phyloP scores from a whole-genome alignment of 2,797 vertebrate genomes.

The Cirrhinus molitorella region DNA sequence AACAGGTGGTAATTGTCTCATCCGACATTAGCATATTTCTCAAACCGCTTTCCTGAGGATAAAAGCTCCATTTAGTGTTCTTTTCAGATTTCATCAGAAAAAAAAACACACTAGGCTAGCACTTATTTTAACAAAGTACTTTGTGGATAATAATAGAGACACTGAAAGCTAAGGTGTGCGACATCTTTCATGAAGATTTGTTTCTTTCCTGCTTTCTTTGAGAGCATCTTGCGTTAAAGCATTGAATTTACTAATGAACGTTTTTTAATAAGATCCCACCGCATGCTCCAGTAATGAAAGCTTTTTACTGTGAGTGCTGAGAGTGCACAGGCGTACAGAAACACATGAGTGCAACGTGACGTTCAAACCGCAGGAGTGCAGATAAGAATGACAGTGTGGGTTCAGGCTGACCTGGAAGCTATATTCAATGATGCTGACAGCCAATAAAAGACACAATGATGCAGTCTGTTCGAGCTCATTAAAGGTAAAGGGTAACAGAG shows the following conservation, averaged over 20 bases:
- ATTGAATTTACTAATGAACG: conserved; percentile 14
- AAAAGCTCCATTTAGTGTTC: conserved; percentile 21
- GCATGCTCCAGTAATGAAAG: conserved; percentile 20
- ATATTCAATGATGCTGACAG: conserved; percentile 13
- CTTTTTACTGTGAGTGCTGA: conserved; percentile 16
- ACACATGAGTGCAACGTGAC: conserved; percentile 30
- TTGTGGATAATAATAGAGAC: neutral
- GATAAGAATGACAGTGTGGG: conserved; percentile 15
- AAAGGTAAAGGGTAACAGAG: conserved; percentile 31
- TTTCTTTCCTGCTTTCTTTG: neutral
- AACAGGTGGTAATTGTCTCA: conserved; percentile 41
- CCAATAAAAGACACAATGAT: conserved; percentile 43
- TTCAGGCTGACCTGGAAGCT: conserved; percentile 18
- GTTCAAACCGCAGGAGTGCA: neutral
- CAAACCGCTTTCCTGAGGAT: conserved; percentile 20
- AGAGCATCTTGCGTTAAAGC: neutral
- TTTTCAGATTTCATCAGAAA: conserved; percentile 15
- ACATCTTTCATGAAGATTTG: conserved; percentile 9
- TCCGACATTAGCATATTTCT: conserved; percentile 39
- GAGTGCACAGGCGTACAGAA: conserved; percentile 3
- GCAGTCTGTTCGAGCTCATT: conserved; percentile 28
- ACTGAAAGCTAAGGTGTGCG: conserved; percentile 1
- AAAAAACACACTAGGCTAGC: conserved; percentile 2
- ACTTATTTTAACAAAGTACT: neutral
- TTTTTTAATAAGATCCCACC: neutral